These are phyloP conservation scores for Ceratoteleas bidentatus DNA, from an alignment of 1,140 invertebrate genomes.

Conservation along the genomic window DNA sequence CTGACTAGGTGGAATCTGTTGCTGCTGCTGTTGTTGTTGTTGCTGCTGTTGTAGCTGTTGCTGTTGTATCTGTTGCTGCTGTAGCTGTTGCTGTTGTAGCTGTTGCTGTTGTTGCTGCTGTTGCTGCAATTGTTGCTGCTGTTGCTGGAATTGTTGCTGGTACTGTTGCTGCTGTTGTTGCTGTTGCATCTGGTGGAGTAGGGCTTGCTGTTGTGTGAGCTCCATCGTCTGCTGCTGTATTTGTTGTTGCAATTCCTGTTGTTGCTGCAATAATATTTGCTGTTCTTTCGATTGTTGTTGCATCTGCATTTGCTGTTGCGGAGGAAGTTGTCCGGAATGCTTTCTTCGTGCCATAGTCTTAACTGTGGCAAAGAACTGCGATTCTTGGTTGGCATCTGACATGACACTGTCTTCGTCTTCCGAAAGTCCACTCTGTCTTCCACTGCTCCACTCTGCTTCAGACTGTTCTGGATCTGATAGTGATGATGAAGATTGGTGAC, in stretches of 20 bases:
- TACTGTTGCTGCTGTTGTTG: slow-evolving; percentile 47
- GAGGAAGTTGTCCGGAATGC: slow-evolving; percentile 68
- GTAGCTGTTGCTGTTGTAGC: slow-evolving; percentile 67
- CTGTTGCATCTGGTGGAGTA: slow-evolving; percentile 72
- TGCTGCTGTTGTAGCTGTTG: slow-evolving; percentile 63
- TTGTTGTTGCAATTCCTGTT: slow-evolving; percentile 75
- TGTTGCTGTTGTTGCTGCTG: slow-evolving; percentile 66
- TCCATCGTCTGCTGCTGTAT: slow-evolving; percentile 72
- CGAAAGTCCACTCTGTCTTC: slow-evolving; percentile 85
- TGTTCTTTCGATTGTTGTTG: slow-evolving; percentile 68
- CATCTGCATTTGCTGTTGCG: slow-evolving; percentile 41
- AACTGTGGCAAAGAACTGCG: slow-evolving; percentile 85
- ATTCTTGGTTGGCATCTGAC: slow-evolving; percentile 84
- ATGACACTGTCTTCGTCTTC: slow-evolving; percentile 88
- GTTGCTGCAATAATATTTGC: slow-evolving; percentile 69
- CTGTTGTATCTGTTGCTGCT: slow-evolving; percentile 69
- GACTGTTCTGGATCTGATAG: slow-evolving; percentile 90
- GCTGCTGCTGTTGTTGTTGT: slow-evolving; percentile 66
- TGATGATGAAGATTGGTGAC: slow-evolving; percentile 83
- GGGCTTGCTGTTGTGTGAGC: slow-evolving; percentile 59
- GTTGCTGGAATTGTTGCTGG: slow-evolving; percentile 49
- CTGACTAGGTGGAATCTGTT: slow-evolving; percentile 65
- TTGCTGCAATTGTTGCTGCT: slow-evolving; percentile 71
- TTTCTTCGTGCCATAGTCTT: slow-evolving; percentile 81
- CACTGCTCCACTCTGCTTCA: slow-evolving; percentile 88